Evolutionary conservation across 1,140 invertebrate genomes (phyloP).

Genomic region (Steinernema feltiae): DNA sequence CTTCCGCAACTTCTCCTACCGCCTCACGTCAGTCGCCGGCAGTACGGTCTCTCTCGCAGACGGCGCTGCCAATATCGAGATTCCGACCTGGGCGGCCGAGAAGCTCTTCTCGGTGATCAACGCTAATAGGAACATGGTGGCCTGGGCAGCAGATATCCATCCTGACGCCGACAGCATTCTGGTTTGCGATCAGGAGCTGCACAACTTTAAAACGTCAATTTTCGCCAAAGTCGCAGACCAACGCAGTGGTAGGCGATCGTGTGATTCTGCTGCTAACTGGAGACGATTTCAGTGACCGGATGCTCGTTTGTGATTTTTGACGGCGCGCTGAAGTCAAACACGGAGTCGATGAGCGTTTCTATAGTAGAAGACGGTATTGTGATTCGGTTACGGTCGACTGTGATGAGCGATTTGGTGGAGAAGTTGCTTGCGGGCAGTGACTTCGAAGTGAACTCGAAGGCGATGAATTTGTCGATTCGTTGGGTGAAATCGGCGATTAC

Average conservation of each 20-base stretch:
- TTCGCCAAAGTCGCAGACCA: not conserved
- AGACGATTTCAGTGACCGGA: not conserved
- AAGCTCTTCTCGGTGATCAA: not conserved
- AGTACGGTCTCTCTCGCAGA: not conserved
- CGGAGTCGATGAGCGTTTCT: not conserved
- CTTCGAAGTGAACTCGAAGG: not conserved
- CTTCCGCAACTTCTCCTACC: constrained; percentile 10
- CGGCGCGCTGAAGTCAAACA: not conserved
- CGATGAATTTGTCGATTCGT: not conserved
- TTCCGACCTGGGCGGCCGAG: not conserved
- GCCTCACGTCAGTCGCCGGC: not conserved
- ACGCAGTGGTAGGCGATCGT: not conserved
- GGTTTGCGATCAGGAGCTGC: not conserved
- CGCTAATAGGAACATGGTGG: not conserved
- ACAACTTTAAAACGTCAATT: not conserved
- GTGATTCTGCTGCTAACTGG: not conserved
- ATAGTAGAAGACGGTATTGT: not conserved
- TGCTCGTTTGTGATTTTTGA: constrained; percentile 6
- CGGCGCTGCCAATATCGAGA: not conserved
- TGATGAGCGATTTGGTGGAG: not conserved
- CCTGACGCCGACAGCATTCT: not conserved
- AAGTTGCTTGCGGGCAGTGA: not conserved
- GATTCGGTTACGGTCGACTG: not conserved
- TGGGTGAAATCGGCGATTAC: not conserved
- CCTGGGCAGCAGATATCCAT: not conserved